These are phyloP conservation scores for Drosophila funebris DNA, from an alignment of 1,140 invertebrate species.

Conservation along the genomic window DNA sequence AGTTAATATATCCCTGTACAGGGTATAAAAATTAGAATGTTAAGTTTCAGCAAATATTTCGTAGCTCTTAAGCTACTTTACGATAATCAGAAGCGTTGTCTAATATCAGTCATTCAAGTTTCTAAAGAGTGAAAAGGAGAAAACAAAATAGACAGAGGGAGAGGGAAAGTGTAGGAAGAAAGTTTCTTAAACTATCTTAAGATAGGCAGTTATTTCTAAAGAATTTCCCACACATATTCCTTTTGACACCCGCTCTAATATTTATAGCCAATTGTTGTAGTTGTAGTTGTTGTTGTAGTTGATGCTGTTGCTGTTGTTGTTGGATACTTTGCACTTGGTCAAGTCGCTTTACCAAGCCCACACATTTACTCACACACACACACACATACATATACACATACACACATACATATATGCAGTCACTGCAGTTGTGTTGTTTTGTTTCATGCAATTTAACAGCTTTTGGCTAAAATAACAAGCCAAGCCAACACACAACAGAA, in stretches of 20 bases:
- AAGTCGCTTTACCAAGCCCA: slow-evolving; percentile 28
- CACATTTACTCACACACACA: slow-evolving; percentile 36
- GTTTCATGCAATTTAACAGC: slow-evolving; percentile 81
- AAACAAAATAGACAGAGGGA: background rate
- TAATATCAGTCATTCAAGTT: no score
- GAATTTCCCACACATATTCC: slow-evolving; percentile 55
- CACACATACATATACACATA: background rate
- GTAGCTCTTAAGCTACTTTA: no score
- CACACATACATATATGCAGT: background rate
- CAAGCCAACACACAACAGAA: slow-evolving; percentile 47
- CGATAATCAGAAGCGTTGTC: no score
- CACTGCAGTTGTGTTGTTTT: slow-evolving; percentile 47
- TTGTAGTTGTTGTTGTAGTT: slow-evolving; percentile 2
- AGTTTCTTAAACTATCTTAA: background rate
- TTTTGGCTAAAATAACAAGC: slow-evolving; percentile 81
- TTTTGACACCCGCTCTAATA: slow-evolving; percentile 66
- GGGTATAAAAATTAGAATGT: no score
- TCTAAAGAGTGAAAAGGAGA: background rate
- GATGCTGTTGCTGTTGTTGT: slow-evolving; percentile 1
- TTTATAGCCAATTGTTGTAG: slow-evolving; percentile 50
- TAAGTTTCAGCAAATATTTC: no score
- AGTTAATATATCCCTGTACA: no score
- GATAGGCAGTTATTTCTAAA: slow-evolving; percentile 25
- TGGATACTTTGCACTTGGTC: slow-evolving; percentile 26
- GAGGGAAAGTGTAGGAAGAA: background rate